Conservation (phyloP, 2,888 invertebrate species). For the Lepidonotus clava region DNA sequence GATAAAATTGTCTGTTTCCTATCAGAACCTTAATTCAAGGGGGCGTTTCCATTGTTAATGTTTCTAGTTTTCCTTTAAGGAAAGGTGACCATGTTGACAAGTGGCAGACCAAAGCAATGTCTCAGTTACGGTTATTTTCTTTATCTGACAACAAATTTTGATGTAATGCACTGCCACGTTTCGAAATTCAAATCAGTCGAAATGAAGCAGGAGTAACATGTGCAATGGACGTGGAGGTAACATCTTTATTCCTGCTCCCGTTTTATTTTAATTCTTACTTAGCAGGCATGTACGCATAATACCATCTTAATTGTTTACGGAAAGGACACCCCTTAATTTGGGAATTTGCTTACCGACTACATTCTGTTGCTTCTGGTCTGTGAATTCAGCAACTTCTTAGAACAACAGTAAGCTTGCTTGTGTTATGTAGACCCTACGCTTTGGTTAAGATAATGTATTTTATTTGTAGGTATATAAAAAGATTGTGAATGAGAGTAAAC, state of each 20-base stretch:
- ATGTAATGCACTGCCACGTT: conserved; percentile 37
- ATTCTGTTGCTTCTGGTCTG: neutral
- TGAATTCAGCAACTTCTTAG: neutral
- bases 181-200: neutral
- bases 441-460: conserved; percentile 42
- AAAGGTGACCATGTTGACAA: neutral
- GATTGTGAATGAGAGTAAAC: neutral
- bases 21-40: neutral
- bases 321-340: neutral
- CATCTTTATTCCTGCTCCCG: neutral
- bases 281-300: conserved; percentile 35
- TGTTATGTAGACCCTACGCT: neutral
- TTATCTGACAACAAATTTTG: neutral
- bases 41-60: neutral
- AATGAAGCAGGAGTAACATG: neutral
- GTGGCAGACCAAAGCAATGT: conserved; percentile 28
- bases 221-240: neutral
- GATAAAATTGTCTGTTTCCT: neutral
- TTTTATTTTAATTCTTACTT: neutral
- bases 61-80: too few relatives aligned
- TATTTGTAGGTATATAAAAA: conserved; percentile 20
- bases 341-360: neutral
- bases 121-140: conserved; percentile 14
- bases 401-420: conserved; percentile 46
- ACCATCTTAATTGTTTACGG: conserved; percentile 17